These are phyloP conservation scores for Agrilus planipennis DNA, from an alignment of 1,140 invertebrate genomes.

Conservation along the genomic window DNA sequence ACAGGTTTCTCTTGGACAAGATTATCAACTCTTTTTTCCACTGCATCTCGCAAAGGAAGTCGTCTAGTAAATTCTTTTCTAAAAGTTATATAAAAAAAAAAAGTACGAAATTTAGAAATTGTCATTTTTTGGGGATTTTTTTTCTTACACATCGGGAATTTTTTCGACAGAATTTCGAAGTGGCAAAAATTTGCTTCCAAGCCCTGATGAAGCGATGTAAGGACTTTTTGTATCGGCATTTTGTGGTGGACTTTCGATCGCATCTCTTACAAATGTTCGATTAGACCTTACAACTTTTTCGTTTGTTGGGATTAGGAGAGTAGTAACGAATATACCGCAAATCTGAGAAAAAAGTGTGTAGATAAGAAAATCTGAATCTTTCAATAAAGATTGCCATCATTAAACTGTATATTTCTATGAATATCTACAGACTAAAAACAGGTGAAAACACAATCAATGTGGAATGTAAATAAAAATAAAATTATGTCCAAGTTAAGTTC, in stretches of 20 bases:
- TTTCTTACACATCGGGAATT: constrained; percentile 35
- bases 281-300: no score
- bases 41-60: constrained; percentile 49
- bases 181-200: constrained; percentile 35
- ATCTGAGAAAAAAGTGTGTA: no score
- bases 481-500: no score
- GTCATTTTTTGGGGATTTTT: not conserved
- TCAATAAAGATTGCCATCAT: no score
- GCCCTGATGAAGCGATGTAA: constrained; percentile 19
- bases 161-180: constrained; percentile 47
- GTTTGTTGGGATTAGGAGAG: no score
- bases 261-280: constrained; percentile 40
- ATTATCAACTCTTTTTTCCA: constrained; percentile 46
- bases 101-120: not conserved
- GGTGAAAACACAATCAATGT: no score
- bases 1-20: constrained; percentile 9
- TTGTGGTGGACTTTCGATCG: constrained; percentile 38
- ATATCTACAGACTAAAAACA: no score
- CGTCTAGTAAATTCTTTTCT: constrained; percentile 22
- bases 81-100: not conserved
- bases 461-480: no score
- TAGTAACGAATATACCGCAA: no score
- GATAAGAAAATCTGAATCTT: no score
- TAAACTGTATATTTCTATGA: no score
- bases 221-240: constrained; percentile 12